Base-by-base conservation (phyloP, 2,888 invertebrate species). In the Ormyrus labotus region DNA sequence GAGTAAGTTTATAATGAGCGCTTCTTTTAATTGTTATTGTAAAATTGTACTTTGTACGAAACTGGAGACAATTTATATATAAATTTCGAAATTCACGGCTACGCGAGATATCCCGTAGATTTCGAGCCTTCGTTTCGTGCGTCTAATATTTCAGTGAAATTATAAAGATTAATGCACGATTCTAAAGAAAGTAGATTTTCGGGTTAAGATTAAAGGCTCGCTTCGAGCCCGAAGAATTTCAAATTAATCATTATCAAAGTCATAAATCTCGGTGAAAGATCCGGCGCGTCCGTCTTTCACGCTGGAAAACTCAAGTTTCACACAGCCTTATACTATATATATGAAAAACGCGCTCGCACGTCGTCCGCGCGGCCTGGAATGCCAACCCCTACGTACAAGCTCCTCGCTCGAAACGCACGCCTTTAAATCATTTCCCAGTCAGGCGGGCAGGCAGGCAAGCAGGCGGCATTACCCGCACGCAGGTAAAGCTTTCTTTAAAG, bases 201-300 rank as follows among this genome's bases (percentile, higher is more conserved):
- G 34, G 34, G 34, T 34, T 34, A 34, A 34, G 34, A 34, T 48
- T 55, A 60, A 60, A 60, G 5, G 34, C 34, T 34, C 34, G 34
- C 34, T 34, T 34, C 34, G 34, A 34, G n/a, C 48, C 13, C 11
- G 45, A 51, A 13, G 57, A 79, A 78, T 71, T 61, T 80, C 65
- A 65, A 80, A 80, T 80, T 75, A 80, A 80, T 75, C 80, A 75
- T 80, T 75, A 80, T 80, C 75, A 71, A 64, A 64, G 47, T 13
- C 47, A n/a, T 58, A 48, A 70, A 78, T 78, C 78, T 34, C 51
- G 48, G 5, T 10, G 60, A 45, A 71, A 71, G 64, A 57, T 47
- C 6, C 13, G 34, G 47, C 55, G 34, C 34, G 34, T 34, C 34
- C 34, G 34, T 34, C 34, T 34, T 34, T 34, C 34, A 34, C 34